Evolutionary conservation across 2,888 invertebrate genomes (phyloP), one percentile per base, ranked within the genome.

Genomic region (Cryptus armator): DNA sequence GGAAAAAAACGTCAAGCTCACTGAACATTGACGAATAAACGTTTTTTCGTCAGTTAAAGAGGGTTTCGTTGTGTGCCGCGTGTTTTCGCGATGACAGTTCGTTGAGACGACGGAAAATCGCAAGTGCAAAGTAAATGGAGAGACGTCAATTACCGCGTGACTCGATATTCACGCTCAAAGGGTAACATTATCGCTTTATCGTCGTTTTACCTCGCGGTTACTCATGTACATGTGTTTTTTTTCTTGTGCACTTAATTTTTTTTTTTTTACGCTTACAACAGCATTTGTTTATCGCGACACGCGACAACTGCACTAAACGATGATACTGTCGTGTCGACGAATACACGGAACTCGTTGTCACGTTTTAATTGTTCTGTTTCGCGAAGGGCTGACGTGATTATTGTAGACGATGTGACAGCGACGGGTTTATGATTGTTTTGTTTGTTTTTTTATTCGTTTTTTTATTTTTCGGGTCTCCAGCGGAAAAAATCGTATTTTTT

Each of bases 121-220:
- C 75, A 67, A 84, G 70, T 43, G 29, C 37, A 56, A 74, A 48
- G 86, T 91, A 89, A 89, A 91, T 91, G 89, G 89, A 88, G 88
- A 86, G 59, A 76, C 86, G 80, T 86, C 89, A 86, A 86, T 86
- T 87, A 86, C 87, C 85, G 86, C 87, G 79, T 84, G 86, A 88
- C 83, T 84, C 80, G 80, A 59, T 86, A 76, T 83, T 76, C 86
- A 81, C 83, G 86, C 78, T 81, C 76, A 83, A 84, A 89, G 88
- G 88, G 90, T 90, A 78, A 53, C 12, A 1, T 71, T 71, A 5
- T 46, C 37, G 10, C 37, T 68, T 44, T 7, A 9, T 48, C 19
- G 72, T 44, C 74, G 16, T 24, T 44, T 14, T 62, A 46, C 14
- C n/a, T 53, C 29, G 7, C 14, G n/a, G 37, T 2, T 24, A 53